These are phyloP conservation scores for Physella acuta DNA, from an alignment of 1,140 invertebrate species.

Conservation along the genomic window DNA sequence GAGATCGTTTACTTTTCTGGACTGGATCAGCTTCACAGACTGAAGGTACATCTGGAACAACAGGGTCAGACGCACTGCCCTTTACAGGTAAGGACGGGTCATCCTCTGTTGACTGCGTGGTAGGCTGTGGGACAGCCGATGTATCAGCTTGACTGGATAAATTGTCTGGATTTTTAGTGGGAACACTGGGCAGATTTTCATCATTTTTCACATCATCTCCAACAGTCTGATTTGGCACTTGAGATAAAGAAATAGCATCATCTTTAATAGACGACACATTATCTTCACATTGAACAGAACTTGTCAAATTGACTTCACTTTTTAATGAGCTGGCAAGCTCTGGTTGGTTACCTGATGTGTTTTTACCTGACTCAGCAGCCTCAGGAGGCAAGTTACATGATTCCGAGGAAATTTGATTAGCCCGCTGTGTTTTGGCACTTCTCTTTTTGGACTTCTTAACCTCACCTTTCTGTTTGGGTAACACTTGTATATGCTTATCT, in stretches of 20 bases:
- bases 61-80: not conserved
- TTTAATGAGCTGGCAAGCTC: not conserved
- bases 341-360: not conserved
- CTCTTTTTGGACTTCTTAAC: not conserved
- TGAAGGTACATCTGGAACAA: not conserved
- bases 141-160: not conserved
- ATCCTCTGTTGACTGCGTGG: not conserved
- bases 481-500: not conserved
- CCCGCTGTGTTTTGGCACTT: not conserved
- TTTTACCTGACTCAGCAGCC: not conserved
- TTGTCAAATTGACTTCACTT: not conserved
- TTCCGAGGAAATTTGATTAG: not conserved
- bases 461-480: not conserved
- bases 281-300: not conserved
- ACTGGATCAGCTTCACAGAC: not conserved
- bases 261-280: not conserved
- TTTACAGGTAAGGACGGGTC: not conserved
- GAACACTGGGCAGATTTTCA: not conserved
- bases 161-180: not conserved
- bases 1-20: conserved; percentile 23
- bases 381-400: too few species aligned
- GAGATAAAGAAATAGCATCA: not conserved
- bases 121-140: not conserved
- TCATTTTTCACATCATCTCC: not conserved
- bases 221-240: too few species aligned